These are phyloP conservation scores for Papilio machaon DNA, from an alignment of 1,140 invertebrate genomes.

Conservation along the genomic window DNA sequence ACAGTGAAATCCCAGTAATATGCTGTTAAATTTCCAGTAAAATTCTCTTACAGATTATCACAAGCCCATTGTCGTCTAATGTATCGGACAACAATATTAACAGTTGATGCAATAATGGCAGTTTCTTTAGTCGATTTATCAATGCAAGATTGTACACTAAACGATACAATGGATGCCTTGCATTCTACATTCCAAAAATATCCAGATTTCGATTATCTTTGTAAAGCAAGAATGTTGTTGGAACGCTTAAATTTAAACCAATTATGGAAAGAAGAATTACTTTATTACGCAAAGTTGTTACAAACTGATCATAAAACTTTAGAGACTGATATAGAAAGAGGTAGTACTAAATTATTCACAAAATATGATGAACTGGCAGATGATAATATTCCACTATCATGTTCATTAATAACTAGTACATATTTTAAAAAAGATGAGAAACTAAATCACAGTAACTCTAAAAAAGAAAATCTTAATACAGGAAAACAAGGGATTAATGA, in stretches of 20 bases:
- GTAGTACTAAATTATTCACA: slow-evolving; percentile 58
- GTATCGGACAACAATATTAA: slow-evolving; percentile 72
- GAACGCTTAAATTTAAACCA: slow-evolving; percentile 64
- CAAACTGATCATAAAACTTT: slow-evolving; percentile 72
- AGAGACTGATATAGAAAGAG: slow-evolving; percentile 61
- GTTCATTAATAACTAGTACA: slow-evolving; percentile 71
- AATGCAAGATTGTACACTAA: slow-evolving; percentile 77
- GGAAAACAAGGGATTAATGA: slow-evolving; percentile 51
- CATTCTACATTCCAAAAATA: slow-evolving; percentile 74
- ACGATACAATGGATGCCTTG: slow-evolving; percentile 73
- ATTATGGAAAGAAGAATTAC: slow-evolving; percentile 74
- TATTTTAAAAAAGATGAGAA: slow-evolving; percentile 64
- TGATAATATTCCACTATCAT: slow-evolving; percentile 63
- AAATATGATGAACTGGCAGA: slow-evolving; percentile 66
- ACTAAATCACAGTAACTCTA: slow-evolving; percentile 41
- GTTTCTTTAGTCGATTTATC: slow-evolving; percentile 77
- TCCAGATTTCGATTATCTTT: slow-evolving; percentile 76
- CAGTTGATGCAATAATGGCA: slow-evolving; percentile 77
- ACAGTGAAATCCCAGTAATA: too few species aligned
- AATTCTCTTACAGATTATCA: slow-evolving; percentile 69
- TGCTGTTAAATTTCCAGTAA: neutral
- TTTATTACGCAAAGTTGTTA: slow-evolving; percentile 72
- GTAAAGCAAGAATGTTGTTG: slow-evolving; percentile 70
- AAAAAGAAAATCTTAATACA: slow-evolving; percentile 45
- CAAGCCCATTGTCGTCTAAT: slow-evolving; percentile 79